A percentile compares a stretch with the other conserved stretches of the same genome.
phyloP scores from a whole-genome alignment of 2,888 invertebrate species.

The Aspidiotus destructor region DNA sequence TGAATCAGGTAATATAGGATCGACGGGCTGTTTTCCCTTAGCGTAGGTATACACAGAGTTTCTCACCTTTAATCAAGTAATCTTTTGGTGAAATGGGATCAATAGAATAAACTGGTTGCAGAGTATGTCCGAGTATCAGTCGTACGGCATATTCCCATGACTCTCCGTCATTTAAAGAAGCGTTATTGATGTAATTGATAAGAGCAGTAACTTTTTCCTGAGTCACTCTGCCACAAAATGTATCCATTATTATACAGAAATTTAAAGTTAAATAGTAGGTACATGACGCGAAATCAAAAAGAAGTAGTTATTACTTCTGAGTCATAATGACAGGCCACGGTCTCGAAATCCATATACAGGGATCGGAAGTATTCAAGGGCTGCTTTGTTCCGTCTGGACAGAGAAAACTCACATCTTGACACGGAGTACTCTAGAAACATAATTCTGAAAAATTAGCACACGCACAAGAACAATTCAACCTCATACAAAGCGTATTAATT shows the following conservation, averaged over 20 bases:
- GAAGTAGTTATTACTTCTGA: slow-evolving; percentile 38
- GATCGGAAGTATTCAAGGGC: slow-evolving; percentile 49
- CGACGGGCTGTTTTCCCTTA: too few species aligned
- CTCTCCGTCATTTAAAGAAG: slow-evolving; percentile 34
- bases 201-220: slow-evolving; percentile 49
- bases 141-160: slow-evolving; percentile 32
- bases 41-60: too few species aligned
- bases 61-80: slow-evolving; percentile 49
- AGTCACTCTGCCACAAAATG: slow-evolving; percentile 41
- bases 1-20: too few species aligned
- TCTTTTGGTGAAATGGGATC: slow-evolving; percentile 52
- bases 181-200: slow-evolving; percentile 44
- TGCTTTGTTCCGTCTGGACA: slow-evolving; percentile 65
- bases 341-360: slow-evolving; percentile 67
- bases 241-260: background rate
- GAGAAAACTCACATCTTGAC: slow-evolving; percentile 55
- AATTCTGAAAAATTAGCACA: too few species aligned
- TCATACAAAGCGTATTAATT: background rate
- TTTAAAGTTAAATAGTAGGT: background rate
- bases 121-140: slow-evolving; percentile 30
- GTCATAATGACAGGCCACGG: slow-evolving; percentile 69
- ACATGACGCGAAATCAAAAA: background rate
- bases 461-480: too few species aligned
- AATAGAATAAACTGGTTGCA: slow-evolving; percentile 29
- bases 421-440: background rate